A percentile compares a stretch with the other conserved stretches of the same genome.
phyloP scores from a whole-genome alignment of 2,888 invertebrate genomes.

The Eilema griseolum region DNA sequence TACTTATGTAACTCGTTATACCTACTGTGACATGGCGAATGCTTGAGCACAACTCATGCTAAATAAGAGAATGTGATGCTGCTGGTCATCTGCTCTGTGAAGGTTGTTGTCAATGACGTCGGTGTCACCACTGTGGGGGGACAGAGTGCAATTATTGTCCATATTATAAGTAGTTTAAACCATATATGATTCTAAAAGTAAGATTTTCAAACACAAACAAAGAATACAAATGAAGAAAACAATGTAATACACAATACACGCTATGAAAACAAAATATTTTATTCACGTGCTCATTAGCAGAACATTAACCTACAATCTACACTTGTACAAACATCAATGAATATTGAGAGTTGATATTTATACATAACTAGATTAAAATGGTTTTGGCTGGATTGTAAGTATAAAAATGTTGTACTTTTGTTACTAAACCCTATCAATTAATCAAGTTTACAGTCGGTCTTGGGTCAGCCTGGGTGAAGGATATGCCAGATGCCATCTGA shows the following conservation, averaged over 20 bases:
- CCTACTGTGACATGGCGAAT: no score
- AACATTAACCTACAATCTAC: background rate
- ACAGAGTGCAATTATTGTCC: no score
- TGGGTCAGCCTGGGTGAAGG: no score
- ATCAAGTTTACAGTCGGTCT: background rate
- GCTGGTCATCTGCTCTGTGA: no score
- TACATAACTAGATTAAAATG: constrained; percentile 8
- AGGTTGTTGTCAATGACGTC: no score
- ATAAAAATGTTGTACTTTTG: constrained; percentile 16
- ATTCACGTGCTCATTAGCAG: background rate
- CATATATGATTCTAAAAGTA: background rate
- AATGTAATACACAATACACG: background rate
- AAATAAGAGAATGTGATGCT: no score
- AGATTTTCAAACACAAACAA: background rate
- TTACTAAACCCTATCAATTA: background rate
- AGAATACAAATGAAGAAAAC: background rate
- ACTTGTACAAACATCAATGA: background rate
- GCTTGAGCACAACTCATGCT: no score
- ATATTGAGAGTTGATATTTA: background rate
- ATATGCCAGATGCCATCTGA: no score
- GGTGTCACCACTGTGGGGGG: background rate
- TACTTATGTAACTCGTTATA: no score
- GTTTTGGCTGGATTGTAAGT: constrained; percentile 32
- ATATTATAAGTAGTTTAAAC: background rate
- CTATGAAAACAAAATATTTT: constrained; percentile 1